Conservation (phyloP, 2,113 vertebrate genomes). For the Scartelaos histophorus region DNA sequence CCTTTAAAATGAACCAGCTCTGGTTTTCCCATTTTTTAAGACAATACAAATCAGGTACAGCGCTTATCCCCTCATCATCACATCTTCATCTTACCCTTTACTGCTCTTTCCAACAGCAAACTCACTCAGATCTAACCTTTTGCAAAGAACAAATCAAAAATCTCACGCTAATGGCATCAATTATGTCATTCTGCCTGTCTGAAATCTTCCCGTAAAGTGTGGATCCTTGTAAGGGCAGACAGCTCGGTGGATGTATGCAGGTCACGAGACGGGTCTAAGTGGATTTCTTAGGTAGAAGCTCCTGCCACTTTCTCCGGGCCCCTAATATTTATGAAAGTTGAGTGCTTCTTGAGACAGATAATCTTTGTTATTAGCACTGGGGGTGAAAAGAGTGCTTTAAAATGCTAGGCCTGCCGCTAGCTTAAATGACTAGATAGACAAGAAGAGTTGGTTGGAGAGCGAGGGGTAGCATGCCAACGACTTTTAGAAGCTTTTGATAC, state of each 20-base stretch:
- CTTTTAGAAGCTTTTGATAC: background rate
- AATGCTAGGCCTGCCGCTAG: constrained; percentile 31
- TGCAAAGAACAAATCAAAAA: constrained; percentile 50
- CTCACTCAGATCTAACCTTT: constrained; percentile 23
- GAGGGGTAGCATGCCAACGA: background rate
- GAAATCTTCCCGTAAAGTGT: constrained; percentile 21
- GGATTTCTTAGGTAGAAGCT: constrained; percentile 48
- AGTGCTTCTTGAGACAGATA: constrained; percentile 43
- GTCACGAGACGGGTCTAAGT: constrained; percentile 22
- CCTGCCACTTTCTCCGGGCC: constrained; percentile 38
- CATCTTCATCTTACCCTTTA: constrained; percentile 33
- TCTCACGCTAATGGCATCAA: constrained; percentile 33
- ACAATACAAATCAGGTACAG: too few relatives aligned
- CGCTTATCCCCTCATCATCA: constrained; percentile 19
- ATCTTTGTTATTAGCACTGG: constrained; percentile 46
- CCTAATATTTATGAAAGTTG: constrained; percentile 42
- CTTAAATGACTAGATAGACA: constrained; percentile 11
- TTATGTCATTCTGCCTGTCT: constrained; percentile 44
- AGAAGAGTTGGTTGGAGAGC: background rate
- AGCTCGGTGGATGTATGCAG: constrained; percentile 28
- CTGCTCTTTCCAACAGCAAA: background rate
- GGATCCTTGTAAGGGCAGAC: background rate
- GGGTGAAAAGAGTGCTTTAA: constrained; percentile 36
- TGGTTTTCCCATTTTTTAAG: too few relatives aligned
- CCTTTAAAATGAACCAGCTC: too few relatives aligned